Evolutionary conservation across 2,888 invertebrate genomes (phyloP).

Genomic region (Andrena haemorrhoa): DNA sequence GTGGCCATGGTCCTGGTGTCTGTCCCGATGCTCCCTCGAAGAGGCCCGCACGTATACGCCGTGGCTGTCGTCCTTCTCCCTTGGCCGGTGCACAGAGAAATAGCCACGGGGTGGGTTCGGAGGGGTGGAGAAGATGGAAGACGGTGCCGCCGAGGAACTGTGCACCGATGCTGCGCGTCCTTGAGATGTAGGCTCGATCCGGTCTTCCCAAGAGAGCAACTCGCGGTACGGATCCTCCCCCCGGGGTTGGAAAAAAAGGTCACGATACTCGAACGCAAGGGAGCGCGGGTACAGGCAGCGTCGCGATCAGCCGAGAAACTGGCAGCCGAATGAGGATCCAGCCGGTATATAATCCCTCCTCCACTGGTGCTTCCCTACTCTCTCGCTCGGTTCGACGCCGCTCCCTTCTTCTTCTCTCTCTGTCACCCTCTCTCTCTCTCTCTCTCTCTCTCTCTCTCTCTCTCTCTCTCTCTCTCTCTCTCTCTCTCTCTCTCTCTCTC

Average conservation of each 20-base stretch:
- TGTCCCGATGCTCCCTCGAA: conserved; percentile 11
- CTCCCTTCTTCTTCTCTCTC: conserved; percentile 10
- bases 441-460: conserved; percentile 25
- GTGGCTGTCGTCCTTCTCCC: neutral
- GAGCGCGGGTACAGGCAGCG: conserved; percentile 51
- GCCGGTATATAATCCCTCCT: conserved; percentile 81
- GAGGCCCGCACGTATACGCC: conserved; percentile 1
- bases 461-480: conserved; percentile 38
- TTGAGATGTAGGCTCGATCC: conserved; percentile 12
- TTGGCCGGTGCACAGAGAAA: conserved; percentile 14
- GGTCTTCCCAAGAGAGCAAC: no score
- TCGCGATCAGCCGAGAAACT: conserved; percentile 80
- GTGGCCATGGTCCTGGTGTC: conserved; percentile 90
- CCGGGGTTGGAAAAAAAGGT: conserved; percentile 30
- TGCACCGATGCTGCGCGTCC: conserved; percentile 13
- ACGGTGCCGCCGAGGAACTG: neutral
- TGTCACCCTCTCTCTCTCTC: conserved; percentile 5
- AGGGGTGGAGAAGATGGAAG: neutral
- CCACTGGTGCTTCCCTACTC: conserved; percentile 66
- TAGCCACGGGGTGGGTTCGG: neutral
- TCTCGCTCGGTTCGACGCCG: conserved; percentile 45
- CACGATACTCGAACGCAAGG: conserved; percentile 28
- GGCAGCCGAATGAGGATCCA: conserved; percentile 79
- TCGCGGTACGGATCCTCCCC: conserved; percentile 17
- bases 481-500: neutral